Conservation (phyloP, 2,888 invertebrate genomes). For the Phyllotreta cruciferae region DNA sequence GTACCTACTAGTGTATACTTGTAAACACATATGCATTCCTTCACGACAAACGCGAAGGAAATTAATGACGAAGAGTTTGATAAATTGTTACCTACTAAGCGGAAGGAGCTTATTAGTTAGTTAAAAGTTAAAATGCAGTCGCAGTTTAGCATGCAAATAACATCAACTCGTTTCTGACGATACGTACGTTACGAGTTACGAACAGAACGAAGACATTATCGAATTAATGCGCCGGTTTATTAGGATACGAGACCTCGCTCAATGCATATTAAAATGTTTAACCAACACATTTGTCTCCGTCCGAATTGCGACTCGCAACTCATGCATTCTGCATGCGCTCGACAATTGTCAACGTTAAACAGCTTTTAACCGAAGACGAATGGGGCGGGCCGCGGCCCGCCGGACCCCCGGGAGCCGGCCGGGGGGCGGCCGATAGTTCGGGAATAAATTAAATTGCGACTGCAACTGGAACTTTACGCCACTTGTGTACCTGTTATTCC, state of each 20-base stretch:
- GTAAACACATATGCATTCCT: too few relatives aligned
- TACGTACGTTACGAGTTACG: too few relatives aligned
- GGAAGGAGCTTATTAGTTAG: too few relatives aligned
- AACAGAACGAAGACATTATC: constrained; percentile 12
- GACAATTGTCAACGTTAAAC: constrained; percentile 48
- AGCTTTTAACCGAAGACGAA: constrained; percentile 46
- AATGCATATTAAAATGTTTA: constrained; percentile 31
- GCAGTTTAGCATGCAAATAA: too few relatives aligned
- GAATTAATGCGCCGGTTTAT: constrained; percentile 11
- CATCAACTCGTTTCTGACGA: too few relatives aligned
- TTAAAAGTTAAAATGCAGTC: too few relatives aligned
- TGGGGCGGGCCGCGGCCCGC: constrained; percentile 23
- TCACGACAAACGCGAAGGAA: too few relatives aligned
- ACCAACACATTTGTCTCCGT: constrained; percentile 31
- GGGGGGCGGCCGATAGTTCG: constrained; percentile 41
- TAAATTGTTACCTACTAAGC: too few relatives aligned
- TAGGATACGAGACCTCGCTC: constrained; percentile 14
- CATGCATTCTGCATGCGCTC: constrained; percentile 30
- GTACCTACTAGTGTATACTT: too few relatives aligned
- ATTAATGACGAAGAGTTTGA: too few relatives aligned
- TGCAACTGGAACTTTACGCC: constrained; percentile 40
- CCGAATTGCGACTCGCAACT: constrained; percentile 22
- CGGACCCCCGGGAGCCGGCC: constrained; percentile 18
- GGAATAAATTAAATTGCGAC: constrained; percentile 52
- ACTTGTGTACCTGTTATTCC: constrained; percentile 50